phyloP scores from a whole-genome alignment of 2,888 invertebrate species.

The Drosophila austrosaltans region DNA sequence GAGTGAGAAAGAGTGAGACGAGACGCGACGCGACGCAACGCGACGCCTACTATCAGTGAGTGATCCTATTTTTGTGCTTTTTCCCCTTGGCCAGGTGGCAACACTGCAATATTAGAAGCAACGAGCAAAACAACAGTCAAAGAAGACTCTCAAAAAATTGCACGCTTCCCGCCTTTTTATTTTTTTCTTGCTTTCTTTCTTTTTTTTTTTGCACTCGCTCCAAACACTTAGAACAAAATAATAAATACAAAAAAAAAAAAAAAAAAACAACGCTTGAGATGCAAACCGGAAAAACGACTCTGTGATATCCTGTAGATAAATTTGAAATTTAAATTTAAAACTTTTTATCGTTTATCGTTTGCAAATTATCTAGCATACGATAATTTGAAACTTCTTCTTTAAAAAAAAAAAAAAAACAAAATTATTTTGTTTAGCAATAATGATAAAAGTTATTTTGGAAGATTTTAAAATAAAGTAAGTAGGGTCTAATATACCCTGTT shows the following conservation, averaged over 20 bases:
- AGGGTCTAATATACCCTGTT: not conserved
- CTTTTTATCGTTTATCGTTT: no score
- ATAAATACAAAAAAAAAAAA: not conserved
- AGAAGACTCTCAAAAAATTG: slow-evolving; percentile 44
- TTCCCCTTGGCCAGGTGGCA: slow-evolving; percentile 40
- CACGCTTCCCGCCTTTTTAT: slow-evolving; percentile 26
- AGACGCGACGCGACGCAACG: no score
- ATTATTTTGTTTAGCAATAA: no score
- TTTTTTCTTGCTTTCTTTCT: not conserved
- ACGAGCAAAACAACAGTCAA: slow-evolving; percentile 9
- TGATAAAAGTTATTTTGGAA: no score
- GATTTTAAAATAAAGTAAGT: no score
- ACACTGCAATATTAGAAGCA: slow-evolving; percentile 7
- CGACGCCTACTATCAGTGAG: not conserved
- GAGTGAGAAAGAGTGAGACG: not conserved
- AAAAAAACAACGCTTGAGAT: not conserved
- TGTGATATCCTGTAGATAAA: not conserved
- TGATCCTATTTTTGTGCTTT: slow-evolving; percentile 11
- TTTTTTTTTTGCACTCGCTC: slow-evolving; percentile 20
- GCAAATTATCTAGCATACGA: no score
- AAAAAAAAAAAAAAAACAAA: no score
- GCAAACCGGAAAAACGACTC: not conserved
- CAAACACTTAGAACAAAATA: slow-evolving; percentile 9
- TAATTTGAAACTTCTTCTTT: no score
- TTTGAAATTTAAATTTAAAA: no score